These are phyloP conservation scores for Nemurella pictetii DNA, from an alignment of 2,888 invertebrate genomes.

Conservation along the genomic window DNA sequence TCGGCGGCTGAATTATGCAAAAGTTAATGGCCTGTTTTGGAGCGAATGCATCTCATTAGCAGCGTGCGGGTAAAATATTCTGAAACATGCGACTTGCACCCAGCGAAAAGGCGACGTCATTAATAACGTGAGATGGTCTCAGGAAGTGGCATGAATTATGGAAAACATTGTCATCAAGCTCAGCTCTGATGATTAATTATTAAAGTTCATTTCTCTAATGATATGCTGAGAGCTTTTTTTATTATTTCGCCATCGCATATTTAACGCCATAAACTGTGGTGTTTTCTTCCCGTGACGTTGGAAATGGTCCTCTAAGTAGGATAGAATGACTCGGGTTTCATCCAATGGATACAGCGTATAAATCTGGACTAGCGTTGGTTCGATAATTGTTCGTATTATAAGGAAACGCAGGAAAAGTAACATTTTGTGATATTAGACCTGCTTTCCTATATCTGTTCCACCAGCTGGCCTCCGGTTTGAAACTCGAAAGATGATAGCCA, in stretches of 20 bases:
- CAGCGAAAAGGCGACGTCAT: neutral
- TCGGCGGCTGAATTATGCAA: neutral
- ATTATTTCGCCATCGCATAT: neutral
- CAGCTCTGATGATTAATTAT: conserved; percentile 32
- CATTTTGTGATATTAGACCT: too few relatives aligned
- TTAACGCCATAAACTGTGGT: neutral
- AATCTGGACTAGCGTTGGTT: too few relatives aligned
- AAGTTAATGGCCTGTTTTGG: neutral
- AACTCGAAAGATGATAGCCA: too few relatives aligned
- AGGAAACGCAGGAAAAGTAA: too few relatives aligned
- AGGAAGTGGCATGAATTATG: conserved; percentile 31
- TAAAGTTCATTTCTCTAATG: conserved; percentile 14
- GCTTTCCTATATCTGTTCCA: too few relatives aligned
- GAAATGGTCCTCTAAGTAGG: too few relatives aligned
- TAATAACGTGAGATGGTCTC: conserved; percentile 7
- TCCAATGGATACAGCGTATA: too few relatives aligned
- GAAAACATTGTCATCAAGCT: conserved; percentile 32
- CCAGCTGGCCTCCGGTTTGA: too few relatives aligned
- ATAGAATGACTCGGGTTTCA: too few relatives aligned
- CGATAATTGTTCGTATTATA: too few relatives aligned
- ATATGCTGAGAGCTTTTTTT: neutral
- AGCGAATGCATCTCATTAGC: neutral
- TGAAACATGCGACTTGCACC: neutral
- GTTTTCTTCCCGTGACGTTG: neutral
- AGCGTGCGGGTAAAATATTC: conserved; percentile 3